phyloP scores from a whole-genome alignment of 2,113 vertebrate genomes.

The Malurus cyaneus region DNA sequence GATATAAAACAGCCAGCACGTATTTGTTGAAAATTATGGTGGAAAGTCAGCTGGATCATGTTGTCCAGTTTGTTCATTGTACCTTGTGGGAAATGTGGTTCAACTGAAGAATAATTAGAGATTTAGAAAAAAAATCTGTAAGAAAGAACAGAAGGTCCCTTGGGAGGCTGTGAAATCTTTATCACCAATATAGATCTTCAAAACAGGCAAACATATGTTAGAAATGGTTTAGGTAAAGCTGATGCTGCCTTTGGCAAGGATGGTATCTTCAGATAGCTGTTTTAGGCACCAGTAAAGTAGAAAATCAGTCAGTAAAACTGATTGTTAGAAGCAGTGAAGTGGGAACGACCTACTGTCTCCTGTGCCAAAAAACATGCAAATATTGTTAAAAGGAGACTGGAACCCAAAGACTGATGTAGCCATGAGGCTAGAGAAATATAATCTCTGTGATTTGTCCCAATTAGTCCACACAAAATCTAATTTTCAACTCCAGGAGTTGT shows the following conservation, averaged over 20 bases:
- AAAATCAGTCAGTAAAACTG: conserved; percentile 33
- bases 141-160: conserved; percentile 68
- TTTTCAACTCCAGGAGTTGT: background rate
- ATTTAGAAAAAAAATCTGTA: conserved; percentile 59
- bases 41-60: conserved; percentile 15
- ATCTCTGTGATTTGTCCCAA: background rate
- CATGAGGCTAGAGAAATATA: background rate
- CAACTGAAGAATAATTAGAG: conserved; percentile 70
- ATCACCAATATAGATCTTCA: conserved; percentile 71
- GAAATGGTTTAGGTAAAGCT: conserved; percentile 68
- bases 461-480: background rate
- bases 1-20: background rate
- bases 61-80: conserved; percentile 54
- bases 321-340: background rate
- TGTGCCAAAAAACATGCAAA: background rate
- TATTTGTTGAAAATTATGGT: background rate
- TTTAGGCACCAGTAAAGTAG: conserved; percentile 39
- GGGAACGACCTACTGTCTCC: conserved; percentile 4
- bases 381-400: background rate
- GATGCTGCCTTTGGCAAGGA: conserved; percentile 69
- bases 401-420: background rate
- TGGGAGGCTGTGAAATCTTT: conserved; percentile 70
- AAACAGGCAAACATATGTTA: conserved; percentile 71
- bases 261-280: conserved; percentile 55
- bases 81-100: conserved; percentile 56